Evolutionary conservation across 1,140 invertebrate species (phyloP).

Genomic region (Asobara japonica): DNA sequence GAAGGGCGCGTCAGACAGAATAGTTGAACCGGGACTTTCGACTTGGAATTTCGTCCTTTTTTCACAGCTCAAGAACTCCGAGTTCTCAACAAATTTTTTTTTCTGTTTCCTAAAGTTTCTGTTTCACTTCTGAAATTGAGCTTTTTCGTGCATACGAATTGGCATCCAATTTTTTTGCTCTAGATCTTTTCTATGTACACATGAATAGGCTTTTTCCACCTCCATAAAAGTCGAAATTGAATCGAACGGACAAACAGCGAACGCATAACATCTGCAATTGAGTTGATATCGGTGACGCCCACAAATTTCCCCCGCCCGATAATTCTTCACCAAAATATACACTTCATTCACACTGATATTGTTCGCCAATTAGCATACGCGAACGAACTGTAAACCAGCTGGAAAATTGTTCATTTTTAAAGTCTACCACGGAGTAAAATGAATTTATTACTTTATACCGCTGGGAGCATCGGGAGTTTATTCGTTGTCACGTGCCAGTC

Average conservation of each 20-base stretch:
- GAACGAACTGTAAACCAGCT: not conserved
- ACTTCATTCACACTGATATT: not conserved
- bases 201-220: not conserved
- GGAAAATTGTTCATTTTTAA: not conserved
- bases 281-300: not conserved
- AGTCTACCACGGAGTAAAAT: not conserved
- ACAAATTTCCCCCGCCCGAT: not conserved
- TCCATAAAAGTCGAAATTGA: not conserved
- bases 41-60: too few species aligned
- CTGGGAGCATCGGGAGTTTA: not conserved
- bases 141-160: too few species aligned
- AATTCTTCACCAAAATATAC: not conserved
- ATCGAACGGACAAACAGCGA: not conserved
- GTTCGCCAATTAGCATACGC: not conserved
- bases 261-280: not conserved
- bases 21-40: too few species aligned
- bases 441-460: not conserved
- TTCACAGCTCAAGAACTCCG: too few species aligned
- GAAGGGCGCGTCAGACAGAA: too few species aligned
- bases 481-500: slow-evolving; percentile 5
- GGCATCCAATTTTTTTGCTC: too few species aligned
- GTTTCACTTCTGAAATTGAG: too few species aligned
- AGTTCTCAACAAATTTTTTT: too few species aligned
- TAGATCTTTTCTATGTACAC: too few species aligned
- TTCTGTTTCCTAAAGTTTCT: too few species aligned